Conservation (phyloP, 2,113 vertebrate genomes). For the Hylia prasina region DNA sequence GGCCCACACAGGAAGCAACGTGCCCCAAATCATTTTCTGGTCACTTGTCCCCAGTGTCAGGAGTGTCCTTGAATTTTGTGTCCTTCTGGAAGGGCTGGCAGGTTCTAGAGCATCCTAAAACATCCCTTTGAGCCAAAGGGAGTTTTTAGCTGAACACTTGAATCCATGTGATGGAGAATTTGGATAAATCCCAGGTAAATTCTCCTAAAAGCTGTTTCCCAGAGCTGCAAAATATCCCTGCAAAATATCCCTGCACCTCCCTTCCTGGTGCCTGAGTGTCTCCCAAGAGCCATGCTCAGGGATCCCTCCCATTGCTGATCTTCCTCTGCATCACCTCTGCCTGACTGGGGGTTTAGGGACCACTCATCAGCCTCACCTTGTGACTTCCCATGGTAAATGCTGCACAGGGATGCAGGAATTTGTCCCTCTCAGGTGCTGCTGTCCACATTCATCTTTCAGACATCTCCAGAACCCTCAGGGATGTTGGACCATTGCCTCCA, state of each 20-base stretch:
- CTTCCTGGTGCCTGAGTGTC: background rate
- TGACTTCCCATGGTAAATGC: background rate
- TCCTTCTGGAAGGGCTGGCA: background rate
- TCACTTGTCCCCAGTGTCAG: background rate
- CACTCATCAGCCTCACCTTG: background rate
- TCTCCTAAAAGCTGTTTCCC: background rate
- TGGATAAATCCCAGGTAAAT: background rate
- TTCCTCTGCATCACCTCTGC: background rate
- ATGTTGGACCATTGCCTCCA: background rate
- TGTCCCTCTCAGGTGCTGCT: background rate
- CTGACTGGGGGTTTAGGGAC: background rate
- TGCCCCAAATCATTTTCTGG: background rate
- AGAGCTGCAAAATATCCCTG: background rate
- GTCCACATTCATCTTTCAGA: background rate
- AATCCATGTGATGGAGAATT: background rate
- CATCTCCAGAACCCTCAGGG: background rate
- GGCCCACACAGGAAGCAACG: background rate
- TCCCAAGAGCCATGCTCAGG: background rate
- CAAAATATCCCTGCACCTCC: background rate
- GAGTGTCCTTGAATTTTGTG: background rate
- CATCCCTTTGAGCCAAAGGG: background rate
- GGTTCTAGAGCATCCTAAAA: background rate
- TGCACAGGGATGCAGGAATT: background rate
- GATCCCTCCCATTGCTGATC: fast-evolving
- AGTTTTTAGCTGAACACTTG: background rate